These are phyloP conservation scores for Seriola rivoliana DNA, from an alignment of 2,113 vertebrate species.

Conservation along the genomic window DNA sequence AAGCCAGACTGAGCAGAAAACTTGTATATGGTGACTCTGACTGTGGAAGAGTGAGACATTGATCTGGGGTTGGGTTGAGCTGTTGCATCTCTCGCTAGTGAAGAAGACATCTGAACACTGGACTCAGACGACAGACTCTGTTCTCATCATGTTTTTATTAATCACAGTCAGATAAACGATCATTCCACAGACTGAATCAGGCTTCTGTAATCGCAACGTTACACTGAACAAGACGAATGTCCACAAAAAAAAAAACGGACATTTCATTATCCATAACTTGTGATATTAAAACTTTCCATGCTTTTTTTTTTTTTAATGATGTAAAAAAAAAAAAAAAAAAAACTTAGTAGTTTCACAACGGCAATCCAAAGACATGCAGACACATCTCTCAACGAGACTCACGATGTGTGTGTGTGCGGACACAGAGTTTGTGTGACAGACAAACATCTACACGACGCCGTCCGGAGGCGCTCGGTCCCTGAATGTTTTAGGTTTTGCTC, in stretches of 20 bases:
- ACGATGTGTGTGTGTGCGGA: background rate
- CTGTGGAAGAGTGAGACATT: too few relatives aligned
- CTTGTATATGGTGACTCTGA: too few relatives aligned
- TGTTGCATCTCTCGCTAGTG: too few relatives aligned
- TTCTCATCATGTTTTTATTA: constrained; percentile 42
- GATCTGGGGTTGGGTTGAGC: too few relatives aligned
- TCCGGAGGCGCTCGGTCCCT: background rate
- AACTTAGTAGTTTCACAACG: constrained; percentile 25
- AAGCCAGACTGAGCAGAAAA: too few relatives aligned
- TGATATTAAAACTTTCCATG: constrained; percentile 36
- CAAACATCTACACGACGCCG: background rate
- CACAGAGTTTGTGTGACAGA: constrained; percentile 30
- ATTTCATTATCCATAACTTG: constrained; percentile 20
- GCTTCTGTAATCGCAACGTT: constrained; percentile 7
- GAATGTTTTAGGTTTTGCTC: constrained; percentile 30
- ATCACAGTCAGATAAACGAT: constrained; percentile 29
- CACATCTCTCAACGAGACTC: constrained; percentile 21
- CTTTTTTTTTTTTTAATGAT: constrained; percentile 18
- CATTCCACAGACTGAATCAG: constrained; percentile 45
- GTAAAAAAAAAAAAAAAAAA: constrained; percentile 29
- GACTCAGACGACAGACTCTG: too few relatives aligned
- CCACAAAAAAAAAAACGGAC: constrained; percentile 5
- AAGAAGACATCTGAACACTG: too few relatives aligned
- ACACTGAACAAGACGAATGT: constrained; percentile 44
- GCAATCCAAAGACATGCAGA: constrained; percentile 52